These are phyloP conservation scores for Chrysina gloriosa DNA, from an alignment of 2,888 invertebrate species.

Conservation along the genomic window DNA sequence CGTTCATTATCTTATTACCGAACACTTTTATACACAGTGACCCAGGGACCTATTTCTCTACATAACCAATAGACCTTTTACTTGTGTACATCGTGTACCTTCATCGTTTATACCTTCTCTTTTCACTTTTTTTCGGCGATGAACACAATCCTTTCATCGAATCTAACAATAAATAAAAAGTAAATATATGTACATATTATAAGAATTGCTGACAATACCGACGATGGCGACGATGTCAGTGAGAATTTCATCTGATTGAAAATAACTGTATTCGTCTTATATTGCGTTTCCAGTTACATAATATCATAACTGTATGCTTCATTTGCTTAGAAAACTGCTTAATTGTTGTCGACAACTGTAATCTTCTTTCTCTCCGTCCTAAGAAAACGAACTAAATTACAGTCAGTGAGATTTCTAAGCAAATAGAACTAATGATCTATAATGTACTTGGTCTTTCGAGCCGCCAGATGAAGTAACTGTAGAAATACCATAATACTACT, in stretches of 20 bases:
- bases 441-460: no score
- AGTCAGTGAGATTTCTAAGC: background rate
- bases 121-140: constrained; percentile 18
- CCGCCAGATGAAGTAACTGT: no score
- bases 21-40: constrained; percentile 46
- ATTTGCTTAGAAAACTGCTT: background rate
- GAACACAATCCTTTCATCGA: background rate
- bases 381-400: background rate
- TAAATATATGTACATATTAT: constrained; percentile 4
- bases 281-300: background rate
- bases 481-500: no score
- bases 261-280: background rate
- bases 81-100: constrained; percentile 39
- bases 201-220: background rate
- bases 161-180: background rate
- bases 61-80: constrained; percentile 50
- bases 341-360: constrained; percentile 1
- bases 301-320: background rate
- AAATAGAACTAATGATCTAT: background rate
- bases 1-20: constrained; percentile 27
- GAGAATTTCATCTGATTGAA: background rate
- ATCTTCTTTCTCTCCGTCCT: background rate
- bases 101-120: constrained; percentile 40
- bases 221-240: background rate
- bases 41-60: constrained; percentile 53